Conservation (phyloP, 2,888 invertebrate species). For the Cantharis rufa region DNA sequence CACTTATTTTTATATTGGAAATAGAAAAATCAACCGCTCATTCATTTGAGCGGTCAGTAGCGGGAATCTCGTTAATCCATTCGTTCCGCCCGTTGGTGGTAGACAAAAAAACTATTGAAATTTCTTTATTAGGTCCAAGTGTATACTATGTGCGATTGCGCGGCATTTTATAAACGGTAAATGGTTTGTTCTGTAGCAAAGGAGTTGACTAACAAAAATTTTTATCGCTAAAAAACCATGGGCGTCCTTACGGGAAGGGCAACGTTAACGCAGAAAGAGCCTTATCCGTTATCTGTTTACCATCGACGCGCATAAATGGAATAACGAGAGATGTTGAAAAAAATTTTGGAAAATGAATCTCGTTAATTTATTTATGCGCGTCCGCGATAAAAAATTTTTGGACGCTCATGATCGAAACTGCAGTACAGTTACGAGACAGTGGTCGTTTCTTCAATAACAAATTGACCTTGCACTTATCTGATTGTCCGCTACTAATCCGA, state of each 20-base stretch:
- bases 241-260: not conserved
- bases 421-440: slow-evolving; percentile 1
- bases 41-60: too few species aligned
- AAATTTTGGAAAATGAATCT: too few species aligned
- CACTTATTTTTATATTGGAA: too few species aligned
- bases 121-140: not conserved
- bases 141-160: not conserved
- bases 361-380: too few species aligned
- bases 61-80: too few species aligned
- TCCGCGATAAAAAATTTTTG: not conserved
- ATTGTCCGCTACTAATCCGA: not conserved
- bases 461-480: slow-evolving; percentile 15
- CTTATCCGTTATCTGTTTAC: too few species aligned
- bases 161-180: not conserved
- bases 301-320: too few species aligned
- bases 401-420: not conserved
- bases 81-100: too few species aligned
- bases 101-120: not conserved
- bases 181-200: not conserved
- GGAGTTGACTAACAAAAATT: not conserved
- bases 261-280: not conserved
- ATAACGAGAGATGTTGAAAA: too few species aligned
- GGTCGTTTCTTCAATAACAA: slow-evolving; percentile 6
- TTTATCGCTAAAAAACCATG: not conserved
- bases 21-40: too few species aligned